Evolutionary conservation across 2,797 vertebrate genomes (phyloP).

Genomic region (Miichthys miiuy): DNA sequence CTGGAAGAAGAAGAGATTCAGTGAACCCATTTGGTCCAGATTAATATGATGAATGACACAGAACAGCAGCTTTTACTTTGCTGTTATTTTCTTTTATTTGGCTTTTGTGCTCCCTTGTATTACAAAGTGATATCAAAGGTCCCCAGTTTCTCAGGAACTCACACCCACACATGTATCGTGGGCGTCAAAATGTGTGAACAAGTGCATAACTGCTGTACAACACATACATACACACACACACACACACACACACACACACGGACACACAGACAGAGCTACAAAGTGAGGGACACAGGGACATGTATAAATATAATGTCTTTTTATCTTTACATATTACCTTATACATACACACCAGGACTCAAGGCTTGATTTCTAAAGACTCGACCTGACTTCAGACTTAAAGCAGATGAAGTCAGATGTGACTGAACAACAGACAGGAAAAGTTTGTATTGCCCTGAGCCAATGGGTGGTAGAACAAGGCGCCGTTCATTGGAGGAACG

Average conservation of each 20-base stretch:
- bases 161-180: background rate
- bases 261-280: background rate
- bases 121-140: slow-evolving; percentile 51
- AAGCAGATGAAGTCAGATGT: too few species aligned
- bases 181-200: slow-evolving; percentile 1
- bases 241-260: too few species aligned
- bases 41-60: slow-evolving; percentile 74
- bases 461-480: too few species aligned
- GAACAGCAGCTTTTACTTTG: slow-evolving; percentile 45
- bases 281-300: background rate
- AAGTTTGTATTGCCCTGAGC: too few species aligned
- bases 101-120: slow-evolving; percentile 41
- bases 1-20: slow-evolving; percentile 38
- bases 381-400: background rate
- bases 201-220: background rate
- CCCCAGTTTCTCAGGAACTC: slow-evolving; percentile 28
- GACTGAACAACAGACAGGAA: too few species aligned
- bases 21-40: slow-evolving; percentile 55
- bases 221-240: background rate
- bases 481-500: too few species aligned
- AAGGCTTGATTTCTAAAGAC: background rate
- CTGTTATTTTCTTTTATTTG: slow-evolving; percentile 65
- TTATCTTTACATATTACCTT: background rate
- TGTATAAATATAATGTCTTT: background rate
- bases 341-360: background rate